phyloP scores from a whole-genome alignment of 2,888 invertebrate genomes.

The Metacarcinus magister region DNA sequence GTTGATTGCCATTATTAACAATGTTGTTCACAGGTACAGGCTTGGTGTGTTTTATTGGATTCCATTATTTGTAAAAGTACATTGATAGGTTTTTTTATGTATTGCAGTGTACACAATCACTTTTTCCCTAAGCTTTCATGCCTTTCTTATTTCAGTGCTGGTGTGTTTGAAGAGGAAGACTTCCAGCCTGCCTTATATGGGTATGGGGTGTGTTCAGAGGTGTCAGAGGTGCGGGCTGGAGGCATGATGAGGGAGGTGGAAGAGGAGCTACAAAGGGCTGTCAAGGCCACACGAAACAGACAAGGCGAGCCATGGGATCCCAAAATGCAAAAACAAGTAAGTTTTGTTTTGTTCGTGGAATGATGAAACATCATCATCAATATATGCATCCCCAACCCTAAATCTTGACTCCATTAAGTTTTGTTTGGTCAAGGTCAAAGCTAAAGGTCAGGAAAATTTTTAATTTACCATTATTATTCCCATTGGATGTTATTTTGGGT shows the following conservation, averaged over 20 bases:
- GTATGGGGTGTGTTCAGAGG: conserved; percentile 87
- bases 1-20: conserved; percentile 94
- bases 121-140: neutral
- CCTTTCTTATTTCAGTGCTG: conserved; percentile 87
- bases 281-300: conserved; percentile 81
- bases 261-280: conserved; percentile 92
- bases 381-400: neutral
- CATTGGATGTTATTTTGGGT: too few species aligned
- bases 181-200: conserved; percentile 97
- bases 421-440: too few species aligned
- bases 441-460: too few species aligned
- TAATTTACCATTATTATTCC: too few species aligned
- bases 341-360: conserved; percentile 27
- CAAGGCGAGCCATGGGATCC: conserved; percentile 82
- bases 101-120: neutral
- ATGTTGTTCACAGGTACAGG: conserved; percentile 92
- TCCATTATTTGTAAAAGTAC: too few species aligned
- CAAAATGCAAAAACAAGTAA: conserved; percentile 82
- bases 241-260: conserved; percentile 95
- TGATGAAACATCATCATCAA: neutral
- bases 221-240: conserved; percentile 92
- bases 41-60: neutral
- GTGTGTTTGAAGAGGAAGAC: conserved; percentile 97
- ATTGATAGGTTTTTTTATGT: neutral
- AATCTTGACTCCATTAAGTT: too few species aligned